Conservation (phyloP, 2,888 invertebrate genomes). For the Clivina fossor region DNA sequence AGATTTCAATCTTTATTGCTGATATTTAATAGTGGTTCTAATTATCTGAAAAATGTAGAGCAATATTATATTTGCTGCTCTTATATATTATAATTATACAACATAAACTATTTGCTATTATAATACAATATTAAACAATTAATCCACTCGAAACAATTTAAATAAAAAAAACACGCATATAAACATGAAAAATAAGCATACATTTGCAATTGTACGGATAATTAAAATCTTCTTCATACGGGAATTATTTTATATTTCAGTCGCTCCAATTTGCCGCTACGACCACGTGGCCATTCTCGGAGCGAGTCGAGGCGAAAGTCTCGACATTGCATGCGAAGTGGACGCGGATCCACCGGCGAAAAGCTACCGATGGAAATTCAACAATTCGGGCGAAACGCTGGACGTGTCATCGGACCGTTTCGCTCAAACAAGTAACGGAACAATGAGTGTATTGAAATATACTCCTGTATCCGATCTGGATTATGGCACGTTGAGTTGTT, state of each 20-base stretch:
- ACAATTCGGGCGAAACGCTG: slow-evolving; percentile 87
- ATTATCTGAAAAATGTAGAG: too few relatives aligned
- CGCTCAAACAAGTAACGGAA: slow-evolving; percentile 71
- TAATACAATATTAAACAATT: too few relatives aligned
- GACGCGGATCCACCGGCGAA: slow-evolving; percentile 90
- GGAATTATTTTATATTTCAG: slow-evolving; percentile 63
- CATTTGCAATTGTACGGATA: too few relatives aligned
- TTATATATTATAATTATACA: too few relatives aligned
- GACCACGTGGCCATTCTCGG: slow-evolving; percentile 82
- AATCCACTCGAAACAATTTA: too few relatives aligned
- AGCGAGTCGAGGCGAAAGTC: slow-evolving; percentile 82
- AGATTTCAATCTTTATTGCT: too few relatives aligned
- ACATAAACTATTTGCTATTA: too few relatives aligned
- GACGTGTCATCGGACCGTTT: slow-evolving; percentile 79
- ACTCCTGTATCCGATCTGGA: slow-evolving; percentile 68
- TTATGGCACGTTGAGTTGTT: slow-evolving; percentile 86
- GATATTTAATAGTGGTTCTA: too few relatives aligned
- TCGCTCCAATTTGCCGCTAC: slow-evolving; percentile 78
- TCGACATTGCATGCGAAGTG: slow-evolving; percentile 85
- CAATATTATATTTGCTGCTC: too few relatives aligned
- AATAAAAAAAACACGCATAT: too few relatives aligned
- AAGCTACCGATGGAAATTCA: slow-evolving; percentile 91
- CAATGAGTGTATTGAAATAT: slow-evolving; percentile 67
- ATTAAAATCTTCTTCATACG: too few relatives aligned
- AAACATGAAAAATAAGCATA: too few relatives aligned